phyloP scores from a whole-genome alignment of 2,888 invertebrate genomes.

The Adelognathus sp. region DNA sequence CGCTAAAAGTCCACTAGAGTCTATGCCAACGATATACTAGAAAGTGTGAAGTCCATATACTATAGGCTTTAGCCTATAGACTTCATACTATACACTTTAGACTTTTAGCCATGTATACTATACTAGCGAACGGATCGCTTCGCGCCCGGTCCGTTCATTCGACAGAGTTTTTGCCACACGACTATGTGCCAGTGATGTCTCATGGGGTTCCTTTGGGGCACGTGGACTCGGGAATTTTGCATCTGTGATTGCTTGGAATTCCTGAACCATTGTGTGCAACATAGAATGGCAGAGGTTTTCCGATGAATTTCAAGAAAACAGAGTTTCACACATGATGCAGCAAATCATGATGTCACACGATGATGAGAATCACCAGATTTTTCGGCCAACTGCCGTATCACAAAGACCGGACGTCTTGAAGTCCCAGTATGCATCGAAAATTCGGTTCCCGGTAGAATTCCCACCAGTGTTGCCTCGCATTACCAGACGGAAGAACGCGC shows the following conservation, averaged over 20 bases:
- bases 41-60: too few relatives aligned
- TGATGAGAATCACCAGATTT: background rate
- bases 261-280: background rate
- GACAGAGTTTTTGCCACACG: background rate
- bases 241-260: background rate
- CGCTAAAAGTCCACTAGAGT: too few relatives aligned
- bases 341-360: too few relatives aligned
- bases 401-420: background rate
- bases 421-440: background rate
- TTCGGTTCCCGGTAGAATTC: conserved; percentile 42
- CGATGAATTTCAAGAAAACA: background rate
- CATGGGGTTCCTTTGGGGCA: background rate
- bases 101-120: too few relatives aligned
- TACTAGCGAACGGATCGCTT: too few relatives aligned
- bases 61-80: too few relatives aligned
- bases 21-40: too few relatives aligned
- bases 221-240: background rate
- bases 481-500: conserved; percentile 56
- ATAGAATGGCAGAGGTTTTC: background rate
- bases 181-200: background rate
- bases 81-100: too few relatives aligned
- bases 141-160: background rate
- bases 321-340: too few relatives aligned
- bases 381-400: background rate
- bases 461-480: conserved; percentile 48